Evolutionary conservation across 1,140 invertebrate genomes (phyloP).

Genomic region (Drosophila punjabiensis): DNA sequence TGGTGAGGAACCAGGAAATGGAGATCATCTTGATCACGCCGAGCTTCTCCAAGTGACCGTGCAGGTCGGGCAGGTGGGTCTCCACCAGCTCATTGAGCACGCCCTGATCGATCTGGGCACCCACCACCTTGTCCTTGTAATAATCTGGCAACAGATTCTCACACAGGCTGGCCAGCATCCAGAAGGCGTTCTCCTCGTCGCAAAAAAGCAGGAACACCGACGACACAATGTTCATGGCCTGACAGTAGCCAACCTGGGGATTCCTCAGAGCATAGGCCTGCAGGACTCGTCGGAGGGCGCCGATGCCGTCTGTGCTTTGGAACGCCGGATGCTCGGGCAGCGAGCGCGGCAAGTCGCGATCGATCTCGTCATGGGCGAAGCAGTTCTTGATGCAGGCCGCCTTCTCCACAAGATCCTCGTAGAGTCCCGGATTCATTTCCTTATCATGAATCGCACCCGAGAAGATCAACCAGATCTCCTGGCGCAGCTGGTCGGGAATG

Average conservation of each 20-base stretch:
- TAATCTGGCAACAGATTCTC: constrained; percentile 98
- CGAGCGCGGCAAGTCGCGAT: constrained; percentile 98
- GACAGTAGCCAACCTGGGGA: constrained; percentile 98
- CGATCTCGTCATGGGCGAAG: constrained; percentile 98
- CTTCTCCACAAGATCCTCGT: constrained; percentile 93
- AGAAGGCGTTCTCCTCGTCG: constrained; percentile 98
- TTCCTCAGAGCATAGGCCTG: constrained; percentile 98
- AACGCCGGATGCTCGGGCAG: constrained; percentile 99
- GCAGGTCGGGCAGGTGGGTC: constrained; percentile 93
- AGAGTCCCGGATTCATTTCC: constrained; percentile 94
- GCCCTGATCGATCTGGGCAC: constrained; percentile 95
- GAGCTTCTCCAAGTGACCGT: constrained; percentile 93
- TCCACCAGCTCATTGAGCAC: constrained; percentile 95
- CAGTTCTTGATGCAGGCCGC: constrained; percentile 88
- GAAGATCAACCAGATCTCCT: constrained; percentile 98
- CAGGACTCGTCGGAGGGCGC: constrained; percentile 95
- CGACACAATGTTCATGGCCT: constrained; percentile 99
- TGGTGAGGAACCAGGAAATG: constrained; percentile 98
- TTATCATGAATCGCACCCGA: constrained; percentile 90
- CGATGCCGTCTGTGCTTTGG: constrained; percentile 94
- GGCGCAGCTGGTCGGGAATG: constrained; percentile 94
- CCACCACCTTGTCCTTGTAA: constrained; percentile 98
- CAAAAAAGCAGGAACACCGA: constrained; percentile 98
- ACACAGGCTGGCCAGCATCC: constrained; percentile 97
- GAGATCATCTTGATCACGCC: constrained; percentile 98